phyloP scores from a whole-genome alignment of 2,797 vertebrate genomes.

The Spondyliosoma cantharus region DNA sequence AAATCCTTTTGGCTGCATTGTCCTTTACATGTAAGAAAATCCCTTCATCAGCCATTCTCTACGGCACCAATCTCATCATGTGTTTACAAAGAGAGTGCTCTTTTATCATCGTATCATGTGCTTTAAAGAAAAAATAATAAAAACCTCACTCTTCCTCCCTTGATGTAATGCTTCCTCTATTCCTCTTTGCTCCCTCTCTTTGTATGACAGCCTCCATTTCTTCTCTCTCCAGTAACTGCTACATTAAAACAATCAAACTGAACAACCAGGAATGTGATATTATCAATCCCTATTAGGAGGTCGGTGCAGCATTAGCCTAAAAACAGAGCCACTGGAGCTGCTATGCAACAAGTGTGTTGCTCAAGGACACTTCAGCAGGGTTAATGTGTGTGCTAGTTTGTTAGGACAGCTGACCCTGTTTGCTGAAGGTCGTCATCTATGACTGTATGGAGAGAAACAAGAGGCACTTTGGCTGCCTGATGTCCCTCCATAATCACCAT shows the following conservation, averaged over 20 bases:
- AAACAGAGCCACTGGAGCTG: constrained; percentile 4
- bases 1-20: neutral
- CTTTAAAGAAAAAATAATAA: constrained; percentile 22
- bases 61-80: constrained; percentile 57
- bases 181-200: neutral
- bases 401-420: constrained; percentile 17
- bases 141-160: constrained; percentile 10
- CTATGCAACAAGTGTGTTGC: constrained; percentile 18
- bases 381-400: neutral
- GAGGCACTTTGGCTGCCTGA: constrained; percentile 12
- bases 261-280: neutral
- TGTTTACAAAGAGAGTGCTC: constrained; percentile 62
- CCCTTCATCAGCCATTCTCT: constrained; percentile 20
- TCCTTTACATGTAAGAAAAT: constrained; percentile 3
- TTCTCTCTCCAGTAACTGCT: constrained; percentile 28
- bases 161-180: constrained; percentile 14
- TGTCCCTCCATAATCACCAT: constrained; percentile 16
- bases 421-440: constrained; percentile 9
- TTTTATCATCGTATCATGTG: constrained; percentile 66
- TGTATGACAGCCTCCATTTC: neutral
- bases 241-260: constrained; percentile 19
- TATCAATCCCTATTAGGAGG: neutral
- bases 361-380: constrained; percentile 13
- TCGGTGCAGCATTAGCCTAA: neutral
- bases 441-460: constrained; percentile 9